phyloP scores from a whole-genome alignment of 2,113 vertebrate genomes.

The Notiomystis cincta region DNA sequence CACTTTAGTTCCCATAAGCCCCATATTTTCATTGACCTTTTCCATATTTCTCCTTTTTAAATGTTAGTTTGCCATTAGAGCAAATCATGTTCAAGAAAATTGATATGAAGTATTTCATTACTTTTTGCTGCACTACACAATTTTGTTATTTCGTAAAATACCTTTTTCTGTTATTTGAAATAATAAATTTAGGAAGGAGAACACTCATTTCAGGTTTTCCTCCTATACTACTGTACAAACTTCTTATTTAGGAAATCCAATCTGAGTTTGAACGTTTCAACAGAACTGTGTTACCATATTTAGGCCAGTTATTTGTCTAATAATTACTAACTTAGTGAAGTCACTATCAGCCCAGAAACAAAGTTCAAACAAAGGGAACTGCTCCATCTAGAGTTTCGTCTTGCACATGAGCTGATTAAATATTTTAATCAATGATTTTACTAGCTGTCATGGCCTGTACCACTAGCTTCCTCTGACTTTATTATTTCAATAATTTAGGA shows the following conservation, averaged over 20 bases:
- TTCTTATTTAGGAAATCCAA: slow-evolving; percentile 27
- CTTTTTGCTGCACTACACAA: background rate
- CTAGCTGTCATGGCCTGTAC: background rate
- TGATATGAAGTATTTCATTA: background rate
- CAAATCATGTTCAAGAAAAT: background rate
- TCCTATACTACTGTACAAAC: background rate
- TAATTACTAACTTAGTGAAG: slow-evolving; percentile 12
- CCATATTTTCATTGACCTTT: background rate
- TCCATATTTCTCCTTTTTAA: background rate
- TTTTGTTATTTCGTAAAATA: background rate
- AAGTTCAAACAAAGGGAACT: slow-evolving; percentile 68
- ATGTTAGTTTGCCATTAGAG: background rate
- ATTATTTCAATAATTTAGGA: background rate
- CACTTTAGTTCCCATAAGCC: background rate
- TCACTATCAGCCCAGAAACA: background rate
- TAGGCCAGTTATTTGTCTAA: slow-evolving; percentile 6
- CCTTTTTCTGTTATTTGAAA: background rate
- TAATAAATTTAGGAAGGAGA: background rate
- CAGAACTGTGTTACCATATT: background rate
- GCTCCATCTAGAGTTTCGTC: slow-evolving; percentile 74
- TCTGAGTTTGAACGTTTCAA: background rate
- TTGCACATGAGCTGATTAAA: slow-evolving; percentile 39
- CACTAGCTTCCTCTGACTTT: background rate
- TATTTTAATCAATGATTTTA: slow-evolving; percentile 2
- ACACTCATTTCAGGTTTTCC: background rate